Evolutionary conservation across 2,888 invertebrate genomes (phyloP), one percentile per base, ranked within the genome.

Genomic region (Eristalis intricaria): DNA sequence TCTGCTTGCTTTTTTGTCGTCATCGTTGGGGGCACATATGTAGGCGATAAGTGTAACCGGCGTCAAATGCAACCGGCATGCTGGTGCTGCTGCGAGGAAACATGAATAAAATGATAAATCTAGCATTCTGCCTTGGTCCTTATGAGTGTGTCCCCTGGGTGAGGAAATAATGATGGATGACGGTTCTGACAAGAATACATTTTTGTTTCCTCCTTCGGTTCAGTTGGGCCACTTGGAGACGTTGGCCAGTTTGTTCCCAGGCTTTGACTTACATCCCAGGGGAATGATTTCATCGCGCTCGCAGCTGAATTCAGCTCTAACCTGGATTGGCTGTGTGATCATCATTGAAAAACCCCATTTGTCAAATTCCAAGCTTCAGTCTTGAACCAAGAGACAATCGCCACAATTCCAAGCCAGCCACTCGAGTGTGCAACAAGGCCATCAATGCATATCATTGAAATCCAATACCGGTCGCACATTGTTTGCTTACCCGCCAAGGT

Each of bases 401-500:
- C 19, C 26, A 26, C 26, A 13, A 11, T 13, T 38, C 22, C 32
- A 65, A 65, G 32, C 32, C 32, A 35, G 35, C 38, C 65, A 75
- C 2, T 50, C 19, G 38, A 35, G 35, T 50, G 40, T 66, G 66
- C 66, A 75, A 66, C 60, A 66, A 56, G 40, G 35, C 40, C 66
- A 58, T 29, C 66, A 75, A 66, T 65, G 56, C 65, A 65, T 61
- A 43, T 71, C 60, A 56, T 65, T 75, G 65, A 58, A 65, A 74
- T 38, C 56, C n/a, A 38, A 74, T 56, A 3, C 74, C 15, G 56
- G 61, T 63, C 73, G 58, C 65, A 65, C 23, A 29, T 73, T 43
- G 63, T 73, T 71, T 71, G 61, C 40, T 64, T 50, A 60, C 29
- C 56, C 19, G 15, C 38, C 66, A 75, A 60, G 29, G 66, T 66